Evolutionary conservation across 2,797 vertebrate genomes (phyloP), one percentile per base, ranked within the genome.

Genomic region (Chloroceryle inda): DNA sequence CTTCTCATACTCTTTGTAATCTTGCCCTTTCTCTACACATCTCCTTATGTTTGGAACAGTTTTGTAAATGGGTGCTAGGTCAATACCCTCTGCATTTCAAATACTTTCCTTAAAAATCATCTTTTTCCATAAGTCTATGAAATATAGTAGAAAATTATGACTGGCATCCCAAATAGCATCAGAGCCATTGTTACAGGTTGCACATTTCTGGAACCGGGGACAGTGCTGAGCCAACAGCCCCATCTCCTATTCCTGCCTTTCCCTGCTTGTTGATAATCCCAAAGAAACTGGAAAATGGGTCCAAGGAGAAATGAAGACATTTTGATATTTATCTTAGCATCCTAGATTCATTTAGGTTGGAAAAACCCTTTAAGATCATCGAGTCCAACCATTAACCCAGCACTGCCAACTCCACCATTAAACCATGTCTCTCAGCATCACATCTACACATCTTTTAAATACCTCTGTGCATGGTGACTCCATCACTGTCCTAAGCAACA

Each of bases 141-240:
- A 71, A 79, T 18, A n/a, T 0, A 85, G 53, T 15, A 26, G 13
- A 37, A 73, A 59, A 35, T 26, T 3, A 21, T 2, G 13, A 33
- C 5, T 5, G 1, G 21, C 42, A 66, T 52, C 31, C 5, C 40
- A 55, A 73, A 53, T 0, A 55, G 11, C n/a, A 72, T 16, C 45
- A 42, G 26, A 72, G 38, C 42, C 42, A 38, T 11, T 0, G 0
- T 42, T 38, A 58, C 15, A 81, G 24, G 55, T 2, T 24, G 13
- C 11, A 13, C 6, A 2, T 20, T 66, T n/a, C 55, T 29, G 16
- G 63, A 87, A 50, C 3, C 21, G 31, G 17, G 16, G 58, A 29
- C 0, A 76, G n/a, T 13, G 12, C 50, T 2, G 0, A 76, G 31
- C 35, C 2, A 45, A 15, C 27, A 62, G 74, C 44, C 29, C 33